Evolutionary conservation across 2,113 vertebrate species (phyloP).

Genomic region (Antigone vipio): DNA sequence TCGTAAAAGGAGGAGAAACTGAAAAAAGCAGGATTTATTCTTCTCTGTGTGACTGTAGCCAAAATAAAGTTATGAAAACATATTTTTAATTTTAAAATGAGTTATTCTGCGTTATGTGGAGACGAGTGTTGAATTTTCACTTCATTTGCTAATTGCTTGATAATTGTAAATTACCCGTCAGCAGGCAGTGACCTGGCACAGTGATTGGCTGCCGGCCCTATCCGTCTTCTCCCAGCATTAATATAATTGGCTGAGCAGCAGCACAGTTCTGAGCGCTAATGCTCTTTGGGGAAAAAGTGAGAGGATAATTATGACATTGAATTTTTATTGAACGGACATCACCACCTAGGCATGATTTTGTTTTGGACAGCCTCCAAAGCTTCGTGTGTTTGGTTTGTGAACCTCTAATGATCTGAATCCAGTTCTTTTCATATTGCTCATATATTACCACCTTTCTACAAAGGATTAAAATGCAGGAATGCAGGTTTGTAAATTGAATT

Average conservation of each 20-base stretch:
- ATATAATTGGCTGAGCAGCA: conserved; percentile 44
- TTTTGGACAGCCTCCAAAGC: conserved; percentile 72
- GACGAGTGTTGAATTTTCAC: conserved; percentile 48
- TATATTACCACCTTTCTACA: conserved; percentile 70
- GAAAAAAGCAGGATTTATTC: background rate
- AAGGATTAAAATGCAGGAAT: conserved; percentile 76
- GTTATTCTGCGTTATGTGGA: conserved; percentile 1
- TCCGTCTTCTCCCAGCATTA: conserved; percentile 29
- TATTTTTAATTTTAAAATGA: conserved; percentile 54
- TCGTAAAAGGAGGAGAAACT: background rate
- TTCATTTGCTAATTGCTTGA: conserved; percentile 55
- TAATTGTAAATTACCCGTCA: conserved; percentile 47
- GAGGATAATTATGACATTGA: conserved; percentile 69
- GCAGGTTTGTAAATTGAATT: conserved; percentile 75
- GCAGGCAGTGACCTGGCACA: conserved; percentile 43
- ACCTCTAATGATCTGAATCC: conserved; percentile 75
- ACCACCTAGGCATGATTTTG: conserved; percentile 68
- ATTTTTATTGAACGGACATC: conserved; percentile 72
- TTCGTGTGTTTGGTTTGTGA: conserved; percentile 74
- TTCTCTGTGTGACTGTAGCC: background rate
- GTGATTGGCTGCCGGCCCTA: conserved; percentile 55
- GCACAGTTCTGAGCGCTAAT: conserved; percentile 18
- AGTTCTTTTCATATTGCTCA: conserved; percentile 69
- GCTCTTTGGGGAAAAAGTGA: conserved; percentile 64
- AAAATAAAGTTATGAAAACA: conserved; percentile 33